phyloP scores from a whole-genome alignment of 2,888 invertebrate species.

The Chrysolina haemoptera region DNA sequence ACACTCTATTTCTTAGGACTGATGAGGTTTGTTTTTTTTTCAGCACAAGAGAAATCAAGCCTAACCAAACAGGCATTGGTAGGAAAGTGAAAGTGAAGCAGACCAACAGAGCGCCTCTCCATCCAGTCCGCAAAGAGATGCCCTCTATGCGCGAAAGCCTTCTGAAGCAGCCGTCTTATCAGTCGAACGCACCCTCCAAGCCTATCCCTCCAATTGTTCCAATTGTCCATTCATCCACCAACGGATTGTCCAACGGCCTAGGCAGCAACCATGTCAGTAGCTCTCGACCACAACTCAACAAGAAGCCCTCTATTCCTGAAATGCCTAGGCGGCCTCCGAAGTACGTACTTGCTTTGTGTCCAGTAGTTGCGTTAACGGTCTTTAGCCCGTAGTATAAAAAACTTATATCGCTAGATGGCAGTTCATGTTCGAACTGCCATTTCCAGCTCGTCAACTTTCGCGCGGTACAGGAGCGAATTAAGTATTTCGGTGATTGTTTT shows the following conservation, averaged over 20 bases:
- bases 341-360: conserved; percentile 66
- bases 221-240: conserved; percentile 59
- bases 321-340: conserved; percentile 82
- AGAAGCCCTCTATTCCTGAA: conserved; percentile 74
- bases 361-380: too few relatives aligned
- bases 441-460: too few relatives aligned
- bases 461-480: too few relatives aligned
- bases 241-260: conserved; percentile 63
- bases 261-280: conserved; percentile 69
- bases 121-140: conserved; percentile 62
- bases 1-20: background rate
- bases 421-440: too few relatives aligned
- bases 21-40: conserved; percentile 45
- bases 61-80: conserved; percentile 91
- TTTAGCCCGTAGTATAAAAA: too few relatives aligned
- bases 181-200: conserved; percentile 61
- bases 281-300: conserved; percentile 68
- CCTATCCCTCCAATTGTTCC: conserved; percentile 56
- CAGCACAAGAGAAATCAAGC: conserved; percentile 95
- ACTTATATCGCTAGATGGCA: too few relatives aligned
- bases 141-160: conserved; percentile 62
- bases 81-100: conserved; percentile 87
- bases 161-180: conserved; percentile 64
- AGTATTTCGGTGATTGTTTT: too few relatives aligned
- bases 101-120: conserved; percentile 49